Percentiles rank a stretch among this genome's conserved stretches.
These are phyloP conservation scores for Ooceraea biroi DNA, from an alignment of 1,140 invertebrate genomes.

Conservation along the genomic window DNA sequence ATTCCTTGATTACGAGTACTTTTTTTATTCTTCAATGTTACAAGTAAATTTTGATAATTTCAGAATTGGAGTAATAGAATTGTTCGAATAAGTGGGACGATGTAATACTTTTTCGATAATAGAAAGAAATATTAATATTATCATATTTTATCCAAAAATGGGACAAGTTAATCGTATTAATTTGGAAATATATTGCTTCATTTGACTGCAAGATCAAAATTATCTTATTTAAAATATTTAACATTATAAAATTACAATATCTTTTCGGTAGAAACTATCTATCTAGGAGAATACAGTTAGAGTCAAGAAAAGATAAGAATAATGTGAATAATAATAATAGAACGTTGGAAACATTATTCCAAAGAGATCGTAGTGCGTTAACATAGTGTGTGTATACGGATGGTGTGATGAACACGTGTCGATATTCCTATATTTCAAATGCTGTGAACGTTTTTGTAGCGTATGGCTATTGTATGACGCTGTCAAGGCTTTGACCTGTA, in stretches of 20 bases:
- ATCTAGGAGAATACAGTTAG: background rate
- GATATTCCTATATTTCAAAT: no score
- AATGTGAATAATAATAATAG: background rate
- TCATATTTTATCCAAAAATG: slow-evolving; percentile 21
- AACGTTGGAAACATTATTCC: background rate
- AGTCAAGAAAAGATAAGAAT: slow-evolving; percentile 1
- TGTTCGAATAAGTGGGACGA: background rate
- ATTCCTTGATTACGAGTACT: background rate
- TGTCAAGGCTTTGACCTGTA: no score
- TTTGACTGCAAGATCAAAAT: background rate
- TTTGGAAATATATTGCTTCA: background rate
- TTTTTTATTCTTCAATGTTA: slow-evolving; percentile 2
- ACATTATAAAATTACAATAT: background rate
- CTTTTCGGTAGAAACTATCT: background rate
- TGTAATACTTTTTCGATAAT: slow-evolving; percentile 13
- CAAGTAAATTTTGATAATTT: slow-evolving; percentile 11
- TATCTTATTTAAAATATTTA: background rate
- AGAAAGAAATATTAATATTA: slow-evolving; percentile 23
- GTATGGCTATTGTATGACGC: no score
- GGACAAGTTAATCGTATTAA: slow-evolving; percentile 12
- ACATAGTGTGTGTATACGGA: no score
- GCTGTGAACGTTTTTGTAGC: no score
- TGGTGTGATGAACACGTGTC: no score
- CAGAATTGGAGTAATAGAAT: background rate
- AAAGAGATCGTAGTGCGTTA: background rate